Base-by-base conservation (phyloP, 1,140 invertebrate species). In the Thaumetopoea pityocampa region DNA sequence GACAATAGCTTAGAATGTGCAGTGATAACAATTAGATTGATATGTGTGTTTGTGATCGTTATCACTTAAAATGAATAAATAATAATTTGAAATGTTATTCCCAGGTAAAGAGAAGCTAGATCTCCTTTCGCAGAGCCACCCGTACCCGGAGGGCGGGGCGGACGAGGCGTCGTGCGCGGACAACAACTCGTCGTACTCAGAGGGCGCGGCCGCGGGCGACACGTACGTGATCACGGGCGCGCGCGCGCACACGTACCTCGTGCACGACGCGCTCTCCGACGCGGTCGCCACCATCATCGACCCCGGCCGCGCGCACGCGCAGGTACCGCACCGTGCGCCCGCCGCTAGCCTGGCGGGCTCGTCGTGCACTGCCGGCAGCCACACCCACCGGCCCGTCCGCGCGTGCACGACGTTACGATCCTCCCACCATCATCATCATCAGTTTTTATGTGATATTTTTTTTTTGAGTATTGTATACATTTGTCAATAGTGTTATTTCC, bases 141-240 rank as follows among this genome's bases (percentile, higher is more conserved):
- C 43, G 16, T 62, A 50, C 36, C 48, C 42, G 9, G 59, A 44
- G 5, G 51, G 40, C 27, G 51, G 32, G 6, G 15, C 66, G 29
- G 72, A 68, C 49, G 73, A 70, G 40, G 43, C 65, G 20, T 71
- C 66, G 29, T 62, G 67, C 48, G 56, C 48, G 6, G 76, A 80
- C 52, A 71, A 66, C 53, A 69, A 61, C 36, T 78, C 76, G 37
- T 61, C 67, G 40, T 63, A 66, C 58, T 66, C 69, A 37, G 74
- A 72, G 28, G 59, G 49, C 29, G 44, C 59, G 5, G 48, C 52
- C 34, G 36, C 50, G 10, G 26, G 18, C 11, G 79, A 79, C 42
- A 81, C 78, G 29, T 85, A 78, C 64, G 74, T 84, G 44, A 68
- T 85, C 28, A 82, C 80, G 27, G 70, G 70, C 59, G 48, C 61